Base-by-base conservation (phyloP, 1,140 invertebrate genomes). In the Caenorhabditis briggsae region DNA sequence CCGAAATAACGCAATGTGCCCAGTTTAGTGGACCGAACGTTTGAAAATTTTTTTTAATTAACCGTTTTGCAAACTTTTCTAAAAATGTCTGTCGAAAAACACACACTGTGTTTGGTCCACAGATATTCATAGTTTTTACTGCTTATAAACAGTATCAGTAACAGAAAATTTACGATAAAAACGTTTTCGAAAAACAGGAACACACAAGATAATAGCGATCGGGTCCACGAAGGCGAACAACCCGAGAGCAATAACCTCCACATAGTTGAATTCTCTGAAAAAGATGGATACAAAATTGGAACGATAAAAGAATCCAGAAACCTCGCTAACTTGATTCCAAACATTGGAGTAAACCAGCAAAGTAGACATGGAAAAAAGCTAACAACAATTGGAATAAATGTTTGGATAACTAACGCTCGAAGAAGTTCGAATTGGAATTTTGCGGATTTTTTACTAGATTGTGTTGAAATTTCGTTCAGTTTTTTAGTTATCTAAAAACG, bases 381-480 rank as follows among this genome's bases (percentile, higher is more conserved):
- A 3, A 33, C 33, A 33, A 33, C 1, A 33, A 33, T 33, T 33
- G 33, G 33, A 33, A 33, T 33, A 33, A 33, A 33, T 33, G 33
- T 33, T 33, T 33, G 33, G 33, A 33, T 33, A 33, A 33, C 33
- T 33, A 33, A 3, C 33, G 33, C 33, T 33, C 59, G 20, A 33
- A 64, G 59, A 33, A 64, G 59, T 33, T 64, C 59, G 33, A 64
- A 8, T 33, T 64, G 59, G 12, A 64, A 33, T 16, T 64, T 64
- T 6, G 59, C 25, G 11, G 59, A 33, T 33, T 12, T 64, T 12
- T 9, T 11, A 33, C 59, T 64, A 64, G 59, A 8, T 25, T 25
- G 25, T 16, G 33, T 23, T 12, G 59, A 12, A 2, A 64, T 33
- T 25, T 64, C 16, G 9, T 33, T 12, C 11, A 64, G 59, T 14